These are phyloP conservation scores for Adelphocoris suturalis DNA, from an alignment of 2,888 invertebrate species.

Conservation along the genomic window DNA sequence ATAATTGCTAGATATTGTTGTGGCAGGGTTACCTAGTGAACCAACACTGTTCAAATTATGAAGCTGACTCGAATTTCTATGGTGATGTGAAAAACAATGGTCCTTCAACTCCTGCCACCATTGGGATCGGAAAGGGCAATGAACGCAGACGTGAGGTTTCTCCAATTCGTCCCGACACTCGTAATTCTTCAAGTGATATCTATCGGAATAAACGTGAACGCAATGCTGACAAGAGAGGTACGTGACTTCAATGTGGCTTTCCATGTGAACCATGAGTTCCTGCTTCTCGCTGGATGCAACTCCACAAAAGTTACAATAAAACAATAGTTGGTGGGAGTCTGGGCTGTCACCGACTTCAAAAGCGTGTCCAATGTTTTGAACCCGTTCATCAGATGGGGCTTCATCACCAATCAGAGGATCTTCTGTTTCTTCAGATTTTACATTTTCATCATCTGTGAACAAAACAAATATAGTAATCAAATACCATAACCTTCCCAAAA, in stretches of 20 bases:
- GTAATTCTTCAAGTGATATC: conserved; percentile 40
- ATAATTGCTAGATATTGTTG: neutral
- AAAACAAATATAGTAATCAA: neutral
- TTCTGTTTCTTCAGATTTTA: neutral
- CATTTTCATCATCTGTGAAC: neutral
- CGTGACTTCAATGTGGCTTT: conserved; percentile 8
- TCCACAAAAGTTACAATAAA: conserved; percentile 31
- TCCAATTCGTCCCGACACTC: neutral
- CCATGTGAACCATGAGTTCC: conserved; percentile 29
- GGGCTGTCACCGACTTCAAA: neutral
- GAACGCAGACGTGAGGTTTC: conserved; percentile 44
- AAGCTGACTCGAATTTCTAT: neutral
- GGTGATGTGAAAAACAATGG: conserved; percentile 39
- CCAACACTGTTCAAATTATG: neutral
- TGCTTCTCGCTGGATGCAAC: neutral
- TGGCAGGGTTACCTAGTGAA: neutral
- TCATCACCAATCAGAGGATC: conserved; percentile 40
- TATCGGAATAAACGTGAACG: conserved; percentile 34
- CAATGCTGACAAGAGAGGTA: neutral
- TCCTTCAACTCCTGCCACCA: conserved; percentile 46
- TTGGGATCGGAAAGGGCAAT: conserved; percentile 38
- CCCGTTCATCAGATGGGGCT: neutral
- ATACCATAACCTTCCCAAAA: no score
- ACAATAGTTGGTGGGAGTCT: neutral
- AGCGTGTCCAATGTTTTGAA: conserved; percentile 1